Base-by-base conservation (phyloP, 2,797 vertebrate genomes). In the Prunella strophiata region DNA sequence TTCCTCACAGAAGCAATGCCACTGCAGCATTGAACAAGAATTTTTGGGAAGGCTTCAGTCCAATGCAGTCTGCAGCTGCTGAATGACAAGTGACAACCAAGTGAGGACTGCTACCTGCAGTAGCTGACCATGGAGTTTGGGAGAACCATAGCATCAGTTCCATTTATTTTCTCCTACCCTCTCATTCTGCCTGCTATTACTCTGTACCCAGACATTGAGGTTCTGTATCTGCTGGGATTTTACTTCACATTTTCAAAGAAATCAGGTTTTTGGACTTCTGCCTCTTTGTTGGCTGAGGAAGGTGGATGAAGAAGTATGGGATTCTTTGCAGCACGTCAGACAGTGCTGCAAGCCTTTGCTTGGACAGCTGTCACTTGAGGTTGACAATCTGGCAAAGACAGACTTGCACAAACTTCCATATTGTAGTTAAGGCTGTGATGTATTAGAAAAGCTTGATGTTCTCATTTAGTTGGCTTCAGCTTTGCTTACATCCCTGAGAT, bases 361-460 rank as follows among this genome's bases (percentile, higher is more conserved):
- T 96, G 58, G 93, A 91, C 96, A 96, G 91, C 93, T 95, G 89
- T 94, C 93, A 96, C 58, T 95, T 88, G 87, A 93, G 89, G 89
- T 83, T 95, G 94, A 92, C 94, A 96, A 94, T 96, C 95, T 96
- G 93, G 94, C 92, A 96, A 95, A 81, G 91, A 76, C 92, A 96
- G 89, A 92, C 93, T 95, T 75, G 70, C 62, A 88, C 77, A 71
- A 76, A 93, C 52, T 89, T 95, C 92, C 93, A 96, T 90, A 94
- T 91, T 96, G 92, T 95, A 36, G 81, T 93, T 94, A 94, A 84
- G 92, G 85, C 79, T 96, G 79, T 88, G 70, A 96, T 88, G 82
- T 84, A 94, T 94, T 88, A 92, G 92, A 84, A 89, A 94, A 94
- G 93, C 80, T 96, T 93, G 82, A 94, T 95, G 89, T 95, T 93